phyloP scores from a whole-genome alignment of 2,113 vertebrate genomes.

The Melospiza georgiana region DNA sequence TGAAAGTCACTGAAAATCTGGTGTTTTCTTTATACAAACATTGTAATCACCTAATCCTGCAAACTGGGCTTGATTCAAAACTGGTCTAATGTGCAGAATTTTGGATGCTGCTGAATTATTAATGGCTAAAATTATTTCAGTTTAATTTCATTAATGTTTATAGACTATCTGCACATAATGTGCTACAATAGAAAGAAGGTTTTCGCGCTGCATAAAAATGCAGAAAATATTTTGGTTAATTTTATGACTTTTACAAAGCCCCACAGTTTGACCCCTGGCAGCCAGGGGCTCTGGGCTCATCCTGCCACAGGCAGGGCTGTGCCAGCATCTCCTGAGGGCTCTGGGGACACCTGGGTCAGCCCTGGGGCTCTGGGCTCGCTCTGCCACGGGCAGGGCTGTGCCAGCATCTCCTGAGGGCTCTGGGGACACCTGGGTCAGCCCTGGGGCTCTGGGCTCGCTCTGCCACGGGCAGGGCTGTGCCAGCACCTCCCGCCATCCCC shows the following conservation, averaged over 20 bases:
- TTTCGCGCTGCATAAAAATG: not conserved
- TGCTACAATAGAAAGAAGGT: not conserved
- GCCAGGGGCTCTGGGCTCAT: not conserved
- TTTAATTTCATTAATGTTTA: not conserved
- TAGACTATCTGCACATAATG: not conserved
- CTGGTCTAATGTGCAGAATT: not conserved
- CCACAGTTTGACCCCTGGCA: not conserved
- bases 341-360: no score
- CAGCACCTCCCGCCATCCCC: no score
- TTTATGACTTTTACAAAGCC: not conserved
- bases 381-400: no score
- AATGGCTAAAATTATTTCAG: not conserved
- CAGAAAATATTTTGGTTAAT: not conserved
- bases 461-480: no score
- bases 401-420: no score
- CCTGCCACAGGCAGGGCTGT: no score
- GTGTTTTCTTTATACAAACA: not conserved
- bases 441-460: no score
- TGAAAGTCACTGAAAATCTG: not conserved
- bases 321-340: no score
- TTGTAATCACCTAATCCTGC: not conserved
- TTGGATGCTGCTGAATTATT: not conserved
- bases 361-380: no score
- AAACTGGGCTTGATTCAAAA: not conserved
- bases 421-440: no score